phyloP scores from a whole-genome alignment of 2,888 invertebrate species.

The Idaea straminata region DNA sequence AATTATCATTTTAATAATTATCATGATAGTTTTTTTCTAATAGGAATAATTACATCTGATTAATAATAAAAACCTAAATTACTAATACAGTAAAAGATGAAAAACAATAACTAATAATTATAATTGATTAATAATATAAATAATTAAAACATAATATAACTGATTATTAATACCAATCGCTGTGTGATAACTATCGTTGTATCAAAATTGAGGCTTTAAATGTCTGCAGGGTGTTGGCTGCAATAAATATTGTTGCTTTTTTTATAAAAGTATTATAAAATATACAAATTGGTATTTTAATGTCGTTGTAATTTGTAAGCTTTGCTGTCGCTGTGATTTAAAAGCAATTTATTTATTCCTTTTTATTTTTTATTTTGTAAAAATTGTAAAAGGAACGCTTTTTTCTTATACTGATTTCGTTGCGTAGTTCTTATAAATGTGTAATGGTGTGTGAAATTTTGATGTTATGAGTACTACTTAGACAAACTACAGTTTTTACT shows the following conservation, averaged over 20 bases:
- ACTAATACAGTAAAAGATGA: not conserved
- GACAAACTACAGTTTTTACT: not conserved
- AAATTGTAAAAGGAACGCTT: not conserved
- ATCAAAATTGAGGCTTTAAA: conserved; percentile 64
- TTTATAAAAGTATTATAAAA: conserved; percentile 29
- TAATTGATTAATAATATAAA: not conserved
- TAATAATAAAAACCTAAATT: not conserved
- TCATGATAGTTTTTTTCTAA: no score
- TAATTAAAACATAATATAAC: not conserved
- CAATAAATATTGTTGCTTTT: conserved; percentile 47
- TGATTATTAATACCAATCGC: conserved; percentile 41
- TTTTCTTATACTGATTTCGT: conserved; percentile 5
- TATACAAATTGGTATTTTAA: conserved; percentile 38
- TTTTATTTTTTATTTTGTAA: conserved; percentile 11
- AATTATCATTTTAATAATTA: no score
- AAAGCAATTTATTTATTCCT: conserved; percentile 40
- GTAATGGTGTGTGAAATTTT: not conserved
- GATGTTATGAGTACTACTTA: not conserved
- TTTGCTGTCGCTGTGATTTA: conserved; percentile 62
- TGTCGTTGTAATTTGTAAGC: conserved; percentile 54
- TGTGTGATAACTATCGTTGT: conserved; percentile 65
- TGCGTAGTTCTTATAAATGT: not conserved
- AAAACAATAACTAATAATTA: no score
- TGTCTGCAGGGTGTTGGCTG: conserved; percentile 80
- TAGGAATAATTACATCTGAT: no score